Conservation (phyloP, 2,797 vertebrate genomes). For the Myripristis jacobus region DNA sequence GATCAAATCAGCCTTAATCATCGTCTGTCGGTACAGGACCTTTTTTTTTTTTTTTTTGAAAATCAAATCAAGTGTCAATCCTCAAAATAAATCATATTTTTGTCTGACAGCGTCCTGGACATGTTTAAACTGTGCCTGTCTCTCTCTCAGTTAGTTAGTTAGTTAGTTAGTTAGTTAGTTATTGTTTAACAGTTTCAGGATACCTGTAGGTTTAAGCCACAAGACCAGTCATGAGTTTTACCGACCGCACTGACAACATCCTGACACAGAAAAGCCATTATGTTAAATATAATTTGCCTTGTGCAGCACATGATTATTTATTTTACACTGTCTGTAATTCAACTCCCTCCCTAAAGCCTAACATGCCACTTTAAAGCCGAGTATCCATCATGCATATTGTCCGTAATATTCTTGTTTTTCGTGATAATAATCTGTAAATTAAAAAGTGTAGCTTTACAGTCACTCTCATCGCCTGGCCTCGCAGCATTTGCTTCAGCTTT, state of each 20-base stretch:
- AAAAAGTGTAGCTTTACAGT: conserved; percentile 5
- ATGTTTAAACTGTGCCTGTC: not conserved
- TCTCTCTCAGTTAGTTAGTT: too few relatives aligned
- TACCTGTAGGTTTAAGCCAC: not conserved
- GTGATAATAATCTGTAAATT: conserved; percentile 3
- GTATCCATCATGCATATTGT: conserved; percentile 10
- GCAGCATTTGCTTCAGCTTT: not conserved
- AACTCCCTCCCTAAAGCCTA: not conserved
- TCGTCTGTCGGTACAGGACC: conserved; percentile 12
- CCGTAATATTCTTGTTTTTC: not conserved
- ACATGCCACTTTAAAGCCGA: not conserved
- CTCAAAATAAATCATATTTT: not conserved
- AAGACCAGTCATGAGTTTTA: not conserved
- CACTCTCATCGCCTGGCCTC: not conserved
- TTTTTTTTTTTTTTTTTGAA: conserved; percentile 26
- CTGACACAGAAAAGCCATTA: too few relatives aligned
- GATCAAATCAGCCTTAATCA: conserved; percentile 52
- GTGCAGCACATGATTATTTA: not conserved
- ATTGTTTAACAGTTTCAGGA: not conserved
- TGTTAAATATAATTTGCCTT: not conserved
- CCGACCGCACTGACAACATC: not conserved
- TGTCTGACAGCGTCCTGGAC: conserved; percentile 1
- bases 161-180: too few relatives aligned
- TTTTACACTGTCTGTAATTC: conserved; percentile 15
- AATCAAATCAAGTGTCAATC: conserved; percentile 9